Evolutionary conservation across 1,140 invertebrate species (phyloP), one percentile per base, ranked within the genome.

Genomic region (Caenorhabditis brenneri): DNA sequence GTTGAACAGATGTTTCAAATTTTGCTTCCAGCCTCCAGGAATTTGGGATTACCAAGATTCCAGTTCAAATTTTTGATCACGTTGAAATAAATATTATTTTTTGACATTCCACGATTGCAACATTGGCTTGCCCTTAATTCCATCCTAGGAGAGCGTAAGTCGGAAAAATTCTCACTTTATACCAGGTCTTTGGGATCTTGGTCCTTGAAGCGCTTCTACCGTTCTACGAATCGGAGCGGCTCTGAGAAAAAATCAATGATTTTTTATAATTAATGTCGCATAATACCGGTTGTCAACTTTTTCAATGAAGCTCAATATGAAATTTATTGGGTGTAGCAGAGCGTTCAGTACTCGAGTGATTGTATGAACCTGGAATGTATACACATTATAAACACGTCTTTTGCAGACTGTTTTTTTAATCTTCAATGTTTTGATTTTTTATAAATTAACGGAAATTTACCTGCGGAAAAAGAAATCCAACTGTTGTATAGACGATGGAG

Each of bases 211-310:
- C 10, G 81, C 81, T 55, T 82, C 81, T 9, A 82, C 81, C 0
- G 81, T 82, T 5, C 60, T 19, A 29, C 81, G 46, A 49, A 82
- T 82, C n/a, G 81, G 81, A 33, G 81, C 81, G 0, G 81, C 81
- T 81, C 80, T 81, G n/a, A n/a, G 60, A 27, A 65, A 65, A 65
- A 33, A 65, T 65, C 15, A 36, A 29, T 31, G 22, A 29, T 29
- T 58, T 0, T 29, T 16, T 1, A 58, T 12, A n/a, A 29, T 27
- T 58, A 29, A 19, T 7, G 2, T n/a, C 15, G 49, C 7, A n/a
- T 6, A 9, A 19, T 36, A 65, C 65, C 65, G 15, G 22, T 51
- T 31, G 36, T 82, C 81, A 0, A 82, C 58, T 46, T 46, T 82
- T 36, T 82, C 81, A 10, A 82, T 60, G 36, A 82, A 48, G 6